Conservation (phyloP, 2,888 invertebrate species). For the Notodonta ziczac region DNA sequence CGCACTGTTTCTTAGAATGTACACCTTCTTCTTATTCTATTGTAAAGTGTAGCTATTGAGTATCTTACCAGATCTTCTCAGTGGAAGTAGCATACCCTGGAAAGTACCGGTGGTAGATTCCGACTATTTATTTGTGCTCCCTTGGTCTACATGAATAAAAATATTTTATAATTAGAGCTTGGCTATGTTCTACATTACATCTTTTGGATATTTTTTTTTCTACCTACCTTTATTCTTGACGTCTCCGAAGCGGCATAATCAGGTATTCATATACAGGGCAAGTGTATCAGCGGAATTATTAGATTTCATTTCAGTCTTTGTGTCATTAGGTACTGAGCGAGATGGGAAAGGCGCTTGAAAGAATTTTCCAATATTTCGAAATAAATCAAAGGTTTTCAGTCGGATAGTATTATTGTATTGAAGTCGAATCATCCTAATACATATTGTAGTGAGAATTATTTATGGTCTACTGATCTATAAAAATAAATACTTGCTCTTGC, state of each 20-base stretch:
- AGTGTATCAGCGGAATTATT: slow-evolving; percentile 4
- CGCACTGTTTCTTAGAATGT: no score
- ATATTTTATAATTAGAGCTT: background rate
- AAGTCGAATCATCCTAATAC: no score
- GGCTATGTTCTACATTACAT: background rate
- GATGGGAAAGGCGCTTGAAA: background rate
- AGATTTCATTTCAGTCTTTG: slow-evolving; percentile 4
- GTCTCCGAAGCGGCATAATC: background rate
- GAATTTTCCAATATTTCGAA: background rate
- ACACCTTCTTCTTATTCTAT: no score
- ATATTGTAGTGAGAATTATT: no score
- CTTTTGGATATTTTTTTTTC: background rate
- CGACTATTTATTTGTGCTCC: no score
- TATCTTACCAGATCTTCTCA: no score
- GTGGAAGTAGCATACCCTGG: no score
- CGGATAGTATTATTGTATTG: background rate
- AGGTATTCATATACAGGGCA: background rate
- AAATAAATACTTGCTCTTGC: no score
- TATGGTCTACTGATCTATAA: no score
- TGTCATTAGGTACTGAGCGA: background rate
- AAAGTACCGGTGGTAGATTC: no score
- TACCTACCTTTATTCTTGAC: background rate
- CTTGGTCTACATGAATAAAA: no score
- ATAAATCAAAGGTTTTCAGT: background rate
- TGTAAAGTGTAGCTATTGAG: no score